Evolutionary conservation across 2,888 invertebrate species (phyloP), one percentile per base, ranked within the genome.

Genomic region (Schizotus pectinicornis): DNA sequence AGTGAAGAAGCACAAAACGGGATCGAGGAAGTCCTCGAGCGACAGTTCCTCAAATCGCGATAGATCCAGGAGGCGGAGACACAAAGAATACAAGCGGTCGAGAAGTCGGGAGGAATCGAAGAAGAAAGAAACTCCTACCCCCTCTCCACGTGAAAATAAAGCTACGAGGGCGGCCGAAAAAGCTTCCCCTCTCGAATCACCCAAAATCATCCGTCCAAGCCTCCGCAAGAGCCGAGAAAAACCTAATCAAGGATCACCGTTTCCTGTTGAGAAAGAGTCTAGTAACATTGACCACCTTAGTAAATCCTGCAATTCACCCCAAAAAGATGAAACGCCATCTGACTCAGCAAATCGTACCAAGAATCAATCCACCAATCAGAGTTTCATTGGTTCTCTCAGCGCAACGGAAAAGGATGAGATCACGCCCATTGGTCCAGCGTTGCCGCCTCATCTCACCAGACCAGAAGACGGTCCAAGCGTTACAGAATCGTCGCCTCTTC

Each of bases 391-490:
- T 14, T 0, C 35, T 35, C 14, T 39, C 7, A 13, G n/a, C 13
- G 31, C 6, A 9, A n/a, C 7, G 0, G 11, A 41, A 30, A 22
- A 41, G 11, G 42, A 42, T 14, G 30, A 42, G 1, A 1, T 6
- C 1, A 11, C 6, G 3, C 22, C 7, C 30, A 45, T 55, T 9
- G 60, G 55, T n/a, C 55, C 55, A 9, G 13, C 50, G 12, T 11
- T 55, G 34, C 59, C 55, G 6, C 47, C 47, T 6, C 35, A 59
- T 37, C 12, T 54, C 5, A 7, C 35, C 5, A 37, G 9, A 6
- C 12, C 8, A 1, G 7, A 32, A 41, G 6, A n/a, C 22, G 7
- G 31, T 22, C 2, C 14, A 8, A 43, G 8, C 38, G 7, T 38
- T 14, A 38, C 8, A 37, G 13, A 13, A n/a, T 22, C 22, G 2